Base-by-base conservation (phyloP, 2,797 vertebrate species). In the Esox lucius region DNA sequence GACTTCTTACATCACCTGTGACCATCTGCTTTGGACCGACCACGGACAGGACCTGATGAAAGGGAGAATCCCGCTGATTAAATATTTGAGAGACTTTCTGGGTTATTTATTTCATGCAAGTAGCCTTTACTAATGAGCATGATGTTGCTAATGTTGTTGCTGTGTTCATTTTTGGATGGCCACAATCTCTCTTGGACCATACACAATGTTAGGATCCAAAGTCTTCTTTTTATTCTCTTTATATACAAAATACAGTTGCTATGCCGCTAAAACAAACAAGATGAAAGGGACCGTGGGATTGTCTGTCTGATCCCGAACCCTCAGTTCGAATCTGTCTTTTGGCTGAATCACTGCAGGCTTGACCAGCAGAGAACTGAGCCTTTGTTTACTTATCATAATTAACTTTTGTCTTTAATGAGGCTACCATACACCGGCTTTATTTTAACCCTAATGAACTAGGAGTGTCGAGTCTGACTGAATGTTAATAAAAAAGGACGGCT, bases 401-500 rank as follows among this genome's bases (percentile, higher is more conserved):
- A 87, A 31, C 90, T 87, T 86, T 82, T 69, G 74, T 70, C 77
- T 61, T 84, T 86, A 84, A 86, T 84, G 84, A 84, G 84, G 81
- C 78, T 81, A 73, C 79, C 71, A 70, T 74, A 79, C 77, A 72
- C 78, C 67, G 51, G 70, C 82, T 86, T 81, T 84, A 80, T 87
- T 90, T 90, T 89, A 88, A 88, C 84, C 87, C 86, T 90, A 90
- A 90, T 90, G 90, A 91, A 87, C 56, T 8, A 75, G 79, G 84
- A 74, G 83, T 26, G 85, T 78, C 75, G 81, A 84, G 81, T 90
- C 88, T 80, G 80, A 78, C 78, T 49, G 80, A 86, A 59, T 76
- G 19, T 79, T 89, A 89, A 88, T 88, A 86, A 89, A 86, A 89
- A 75, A 78, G 5, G 74, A 79, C 87, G 84, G 85, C 84, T 61